Evolutionary conservation across 2,113 vertebrate species (phyloP), one percentile per base, ranked within the genome.

Genomic region (Hirundichthys speculiger): DNA sequence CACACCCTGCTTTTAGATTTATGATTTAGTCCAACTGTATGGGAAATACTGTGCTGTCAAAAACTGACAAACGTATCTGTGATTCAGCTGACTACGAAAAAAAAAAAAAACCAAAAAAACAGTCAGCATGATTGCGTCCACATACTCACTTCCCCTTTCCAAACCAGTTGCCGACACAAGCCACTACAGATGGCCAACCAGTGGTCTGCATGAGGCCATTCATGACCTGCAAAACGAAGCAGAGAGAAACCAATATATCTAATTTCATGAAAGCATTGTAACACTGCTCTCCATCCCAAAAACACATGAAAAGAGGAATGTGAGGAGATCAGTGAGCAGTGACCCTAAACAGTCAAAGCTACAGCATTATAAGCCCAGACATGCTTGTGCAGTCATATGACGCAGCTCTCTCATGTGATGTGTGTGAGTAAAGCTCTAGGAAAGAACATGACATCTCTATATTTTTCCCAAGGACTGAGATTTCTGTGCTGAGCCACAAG

Each of bases 161-260:
- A 2, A 98, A 98, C 97, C 98, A 99, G 93, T 99, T 99, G 19
- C 96, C 96, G 0, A 99, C 89, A 0, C 96, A 99, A 0, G 96
- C 90, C 66, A 99, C 97, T 0, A 99, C 98, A 0, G 97, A 86
- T 0, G 97, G 98, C 98, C 98, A 99, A 4, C 97, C 98, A 0
- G 97, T 99, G 0, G 97, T 99, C 93, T 99, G 98, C 40, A 92
- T 93, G 55, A 99, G 85, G 11, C 98, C 98, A 0, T 98, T 99
- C 77, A 92, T 92, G 40, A 94, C 93, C 98, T 98, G 81, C 16
- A 48, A 68, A 34, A 7, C 1, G 27, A 69, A 53, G 47, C 52
- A 55, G 38, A 14, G 14, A 75, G 8, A 76, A 53, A 55, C 1
- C 18, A 43, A 7, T 2, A 0, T 1, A 25, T 0, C 5, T 14